Evolutionary conservation across 2,797 vertebrate genomes (phyloP), one percentile per base, ranked within the genome.

Genomic region (Gymnothorax reevesii): DNA sequence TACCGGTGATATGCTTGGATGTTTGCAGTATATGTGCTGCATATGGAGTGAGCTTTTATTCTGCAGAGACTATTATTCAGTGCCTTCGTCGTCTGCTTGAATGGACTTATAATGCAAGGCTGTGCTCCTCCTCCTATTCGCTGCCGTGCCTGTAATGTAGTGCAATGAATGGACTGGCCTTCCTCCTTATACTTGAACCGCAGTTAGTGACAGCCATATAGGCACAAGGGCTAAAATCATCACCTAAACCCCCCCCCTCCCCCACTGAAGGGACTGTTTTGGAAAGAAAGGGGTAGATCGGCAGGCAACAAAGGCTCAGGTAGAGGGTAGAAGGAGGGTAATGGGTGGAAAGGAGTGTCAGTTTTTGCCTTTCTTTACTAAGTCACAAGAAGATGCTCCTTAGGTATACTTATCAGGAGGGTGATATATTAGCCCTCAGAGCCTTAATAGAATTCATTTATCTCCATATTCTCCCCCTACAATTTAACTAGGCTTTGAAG

Each of bases 381-480:
- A 86, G 89, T 82, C 62, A 27, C 64, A 88, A 90, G 86, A 93
- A 93, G 93, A 92, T 87, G 85, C 88, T 91, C 88, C 88, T 84
- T 88, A 92, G 90, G 90, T 92, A 91, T 89, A 87, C 92, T 95
- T 94, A 95, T 95, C 93, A 92, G 92, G 89, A 79, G 89, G 84
- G 90, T 93, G 93, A 95, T 95, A 89, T 94, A 94, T 94, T 93
- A 93, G 92, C 94, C 92, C 91, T 94, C 92, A 93, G 92, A 88
- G 90, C 88, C 91, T 89, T 94, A 95, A 94, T 95, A 94, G 93
- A 92, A 94, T 95, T 89, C 87, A 94, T 95, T 95, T 94, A 95
- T 95, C 92, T 94, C 93, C 90, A 91, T 93, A 93, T 90, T 93
- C 90, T 93, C 91, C 88, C 88, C 89, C 91, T 94, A 93, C 95